These are phyloP conservation scores for Cynodonichthys magdalenae DNA, from an alignment of 2,797 vertebrate genomes.

Conservation along the genomic window DNA sequence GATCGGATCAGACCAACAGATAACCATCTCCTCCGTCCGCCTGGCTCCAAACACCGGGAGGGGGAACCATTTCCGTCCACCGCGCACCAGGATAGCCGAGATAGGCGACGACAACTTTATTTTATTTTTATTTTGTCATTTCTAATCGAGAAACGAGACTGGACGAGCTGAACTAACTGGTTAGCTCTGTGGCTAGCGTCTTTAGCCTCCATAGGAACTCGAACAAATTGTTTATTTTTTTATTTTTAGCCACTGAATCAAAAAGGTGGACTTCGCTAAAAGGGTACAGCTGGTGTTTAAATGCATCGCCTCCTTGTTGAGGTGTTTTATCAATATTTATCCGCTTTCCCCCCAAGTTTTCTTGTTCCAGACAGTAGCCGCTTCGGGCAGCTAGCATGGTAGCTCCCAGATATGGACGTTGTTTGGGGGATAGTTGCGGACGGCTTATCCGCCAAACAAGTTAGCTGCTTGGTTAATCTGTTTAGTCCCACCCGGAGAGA, in stretches of 20 bases:
- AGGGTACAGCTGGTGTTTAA: neutral
- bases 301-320: accelerated
- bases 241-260: neutral
- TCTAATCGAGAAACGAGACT: constrained; percentile 33
- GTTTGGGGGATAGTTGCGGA: constrained; percentile 44
- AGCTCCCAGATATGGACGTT: constrained; percentile 65
- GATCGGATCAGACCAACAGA: constrained; percentile 43
- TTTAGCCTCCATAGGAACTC: constrained; percentile 45
- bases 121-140: constrained; percentile 3
- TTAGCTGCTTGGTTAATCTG: constrained; percentile 41
- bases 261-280: neutral
- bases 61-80: constrained; percentile 11
- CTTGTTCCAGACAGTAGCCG: constrained; percentile 54
- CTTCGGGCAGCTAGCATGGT: constrained; percentile 63
- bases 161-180: constrained; percentile 59
- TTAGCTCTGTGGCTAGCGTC: constrained; percentile 49
- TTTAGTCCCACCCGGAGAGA: constrained; percentile 15
- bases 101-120: constrained; percentile 24
- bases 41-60: constrained; percentile 33
- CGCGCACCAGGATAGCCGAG: neutral
- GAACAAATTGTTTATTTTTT: constrained; percentile 8
- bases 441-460: constrained; percentile 56
- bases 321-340: constrained; percentile 31
- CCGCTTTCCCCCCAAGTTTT: constrained; percentile 63
- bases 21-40: constrained; percentile 29